These are phyloP conservation scores for Physella acuta DNA, from an alignment of 1,140 invertebrate species.

Conservation along the genomic window DNA sequence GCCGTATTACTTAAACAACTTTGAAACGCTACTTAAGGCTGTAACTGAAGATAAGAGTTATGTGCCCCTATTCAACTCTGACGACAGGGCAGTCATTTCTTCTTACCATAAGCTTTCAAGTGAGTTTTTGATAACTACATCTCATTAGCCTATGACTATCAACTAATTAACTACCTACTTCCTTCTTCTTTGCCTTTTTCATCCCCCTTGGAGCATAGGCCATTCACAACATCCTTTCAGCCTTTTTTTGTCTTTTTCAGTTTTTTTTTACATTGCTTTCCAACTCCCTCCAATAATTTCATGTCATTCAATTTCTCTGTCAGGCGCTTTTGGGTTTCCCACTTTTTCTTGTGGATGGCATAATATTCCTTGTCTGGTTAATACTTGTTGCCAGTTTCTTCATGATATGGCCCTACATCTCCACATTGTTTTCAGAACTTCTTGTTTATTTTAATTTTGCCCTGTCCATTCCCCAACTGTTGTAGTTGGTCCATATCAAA, in stretches of 20 bases:
- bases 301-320: too few relatives aligned
- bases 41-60: conserved; percentile 57
- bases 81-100: conserved; percentile 53
- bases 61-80: conserved; percentile 57
- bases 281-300: background rate
- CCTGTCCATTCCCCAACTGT: too few relatives aligned
- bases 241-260: background rate
- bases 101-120: conserved; percentile 54
- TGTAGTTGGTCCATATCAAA: too few relatives aligned
- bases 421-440: too few relatives aligned
- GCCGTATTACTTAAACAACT: conserved; percentile 60
- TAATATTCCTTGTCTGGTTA: too few relatives aligned
- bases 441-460: too few relatives aligned
- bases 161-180: too few relatives aligned
- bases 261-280: background rate
- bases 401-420: too few relatives aligned
- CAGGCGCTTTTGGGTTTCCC: too few relatives aligned
- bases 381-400: too few relatives aligned
- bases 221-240: background rate
- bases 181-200: too few relatives aligned
- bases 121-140: conserved; percentile 29
- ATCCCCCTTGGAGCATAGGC: background rate
- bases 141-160: background rate
- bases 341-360: too few relatives aligned
- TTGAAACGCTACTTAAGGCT: conserved; percentile 56